Conservation (phyloP, 1,140 invertebrate genomes). For the Patella vulgata region DNA sequence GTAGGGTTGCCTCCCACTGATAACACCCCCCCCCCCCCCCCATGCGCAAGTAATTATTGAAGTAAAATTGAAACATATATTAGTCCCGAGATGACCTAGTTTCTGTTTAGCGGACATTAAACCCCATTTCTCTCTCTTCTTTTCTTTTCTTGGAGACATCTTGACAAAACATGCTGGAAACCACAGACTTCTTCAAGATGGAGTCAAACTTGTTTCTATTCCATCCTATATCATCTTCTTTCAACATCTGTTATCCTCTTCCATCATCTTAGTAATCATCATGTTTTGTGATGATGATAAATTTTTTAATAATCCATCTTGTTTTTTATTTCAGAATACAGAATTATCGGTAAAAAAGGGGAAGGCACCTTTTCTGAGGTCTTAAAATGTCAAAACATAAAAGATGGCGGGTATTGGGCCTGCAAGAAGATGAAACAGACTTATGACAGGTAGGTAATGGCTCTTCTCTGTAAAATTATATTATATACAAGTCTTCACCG, state of each 20-base stretch:
- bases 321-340: slow-evolving; percentile 70
- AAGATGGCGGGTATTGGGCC: slow-evolving; percentile 71
- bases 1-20: too few species aligned
- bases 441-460: slow-evolving; percentile 70
- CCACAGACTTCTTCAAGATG: not conserved
- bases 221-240: not conserved
- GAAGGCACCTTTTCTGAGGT: slow-evolving; percentile 78
- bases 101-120: too few species aligned
- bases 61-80: too few species aligned
- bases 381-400: slow-evolving; percentile 73
- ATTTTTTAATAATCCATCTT: too few species aligned
- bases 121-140: too few species aligned
- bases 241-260: not conserved
- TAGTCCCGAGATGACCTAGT: too few species aligned
- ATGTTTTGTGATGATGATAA: not conserved
- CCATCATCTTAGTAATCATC: not conserved
- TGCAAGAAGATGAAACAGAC: slow-evolving; percentile 75
- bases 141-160: too few species aligned
- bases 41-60: too few species aligned
- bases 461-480: too few species aligned
- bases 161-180: too few species aligned
- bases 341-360: slow-evolving; percentile 71
- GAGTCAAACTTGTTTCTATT: not conserved
- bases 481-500: too few species aligned
- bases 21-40: too few species aligned